phyloP scores from a whole-genome alignment of 2,888 invertebrate species.

The Agonopterix arenella region DNA sequence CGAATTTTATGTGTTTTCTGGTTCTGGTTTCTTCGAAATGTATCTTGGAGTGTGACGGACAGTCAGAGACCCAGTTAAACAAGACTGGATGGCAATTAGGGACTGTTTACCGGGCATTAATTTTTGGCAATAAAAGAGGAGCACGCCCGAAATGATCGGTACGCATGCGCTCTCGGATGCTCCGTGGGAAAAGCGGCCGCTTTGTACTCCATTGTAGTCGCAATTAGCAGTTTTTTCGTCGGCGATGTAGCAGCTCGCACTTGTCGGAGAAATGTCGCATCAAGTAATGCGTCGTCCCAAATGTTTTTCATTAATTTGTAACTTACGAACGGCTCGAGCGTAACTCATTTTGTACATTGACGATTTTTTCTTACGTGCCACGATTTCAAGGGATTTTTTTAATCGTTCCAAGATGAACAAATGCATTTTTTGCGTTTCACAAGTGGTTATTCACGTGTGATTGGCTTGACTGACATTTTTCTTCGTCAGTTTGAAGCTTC shows the following conservation, averaged over 20 bases:
- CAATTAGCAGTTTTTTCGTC: conserved; percentile 67
- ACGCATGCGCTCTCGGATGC: conserved; percentile 54
- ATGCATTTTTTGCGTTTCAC: conserved; percentile 46
- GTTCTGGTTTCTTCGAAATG: conserved; percentile 50
- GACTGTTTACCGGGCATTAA: conserved; percentile 73
- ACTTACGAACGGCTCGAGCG: conserved; percentile 32
- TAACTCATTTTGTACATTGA: conserved; percentile 36
- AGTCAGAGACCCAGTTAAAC: conserved; percentile 42
- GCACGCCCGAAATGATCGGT: conserved; percentile 67
- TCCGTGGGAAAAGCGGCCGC: conserved; percentile 72
- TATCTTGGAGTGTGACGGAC: conserved; percentile 40
- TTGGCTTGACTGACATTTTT: conserved; percentile 53
- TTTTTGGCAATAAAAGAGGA: conserved; percentile 76
- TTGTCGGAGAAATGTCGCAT: conserved; percentile 58
- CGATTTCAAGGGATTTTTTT: conserved; percentile 25
- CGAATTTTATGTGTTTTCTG: conserved; percentile 51
- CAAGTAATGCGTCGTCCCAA: conserved; percentile 55
- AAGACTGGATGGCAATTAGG: conserved; percentile 67
- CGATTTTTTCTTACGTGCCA: conserved; percentile 16
- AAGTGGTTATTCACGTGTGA: conserved; percentile 56
- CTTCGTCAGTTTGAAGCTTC: conserved; percentile 42
- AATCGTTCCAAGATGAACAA: conserved; percentile 30
- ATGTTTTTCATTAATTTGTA: conserved; percentile 63
- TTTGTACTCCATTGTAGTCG: conserved; percentile 70
- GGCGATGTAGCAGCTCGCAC: conserved; percentile 52